Evolutionary conservation across 2,888 invertebrate genomes (phyloP).

Genomic region (Litoditis marina): DNA sequence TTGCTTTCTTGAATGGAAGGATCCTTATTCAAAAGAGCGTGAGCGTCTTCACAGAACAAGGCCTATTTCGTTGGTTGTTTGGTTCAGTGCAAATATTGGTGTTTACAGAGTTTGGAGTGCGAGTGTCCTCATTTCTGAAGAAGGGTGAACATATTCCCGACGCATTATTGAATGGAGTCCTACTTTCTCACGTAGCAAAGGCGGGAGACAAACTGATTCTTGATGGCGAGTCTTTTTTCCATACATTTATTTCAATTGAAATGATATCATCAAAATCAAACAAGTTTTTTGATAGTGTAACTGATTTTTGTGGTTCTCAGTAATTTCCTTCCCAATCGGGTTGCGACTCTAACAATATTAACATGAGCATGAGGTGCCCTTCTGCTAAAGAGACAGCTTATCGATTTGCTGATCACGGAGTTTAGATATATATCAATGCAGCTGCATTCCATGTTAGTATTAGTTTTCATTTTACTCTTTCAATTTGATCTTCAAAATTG

Average conservation of each 20-base stretch:
- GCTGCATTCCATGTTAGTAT: neutral
- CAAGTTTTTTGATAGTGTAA: no score
- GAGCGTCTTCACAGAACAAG: no score
- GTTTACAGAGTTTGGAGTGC: conserved; percentile 37
- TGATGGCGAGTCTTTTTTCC: conserved; percentile 19
- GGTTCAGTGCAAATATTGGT: neutral
- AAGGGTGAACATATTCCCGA: conserved; percentile 44
- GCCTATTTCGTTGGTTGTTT: no score
- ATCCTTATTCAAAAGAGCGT: neutral
- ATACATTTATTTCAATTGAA: neutral
- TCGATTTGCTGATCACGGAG: no score
- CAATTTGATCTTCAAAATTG: no score
- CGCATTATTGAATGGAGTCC: conserved; percentile 33
- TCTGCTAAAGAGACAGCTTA: no score
- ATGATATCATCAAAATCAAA: no score
- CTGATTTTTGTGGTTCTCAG: no score
- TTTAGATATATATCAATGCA: no score
- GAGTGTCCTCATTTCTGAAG: conserved; percentile 37
- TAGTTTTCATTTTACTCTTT: neutral
- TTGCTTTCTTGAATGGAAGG: neutral
- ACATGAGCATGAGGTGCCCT: no score
- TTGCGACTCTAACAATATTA: no score
- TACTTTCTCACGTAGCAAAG: conserved; percentile 28
- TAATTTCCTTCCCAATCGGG: no score
- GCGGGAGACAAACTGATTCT: conserved; percentile 33